Percentiles rank a stretch among this genome's conserved stretches.
Conservation (phyloP, 2,797 vertebrate genomes). For the Pantherophis alleghaniensis region DNA sequence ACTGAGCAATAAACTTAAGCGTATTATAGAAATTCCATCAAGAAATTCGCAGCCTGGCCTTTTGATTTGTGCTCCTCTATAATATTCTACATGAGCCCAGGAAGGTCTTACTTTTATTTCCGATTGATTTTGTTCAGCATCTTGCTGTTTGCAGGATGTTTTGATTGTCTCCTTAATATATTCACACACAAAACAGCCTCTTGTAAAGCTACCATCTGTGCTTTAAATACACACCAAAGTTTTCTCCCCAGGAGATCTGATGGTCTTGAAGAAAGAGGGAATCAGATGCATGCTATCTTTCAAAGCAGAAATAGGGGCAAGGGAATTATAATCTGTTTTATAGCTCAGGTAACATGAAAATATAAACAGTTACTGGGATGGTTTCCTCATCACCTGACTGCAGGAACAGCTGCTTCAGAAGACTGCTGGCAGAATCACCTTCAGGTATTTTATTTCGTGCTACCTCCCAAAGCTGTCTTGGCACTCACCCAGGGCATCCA, state of each 20-base stretch:
- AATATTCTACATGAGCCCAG: neutral
- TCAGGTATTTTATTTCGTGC: neutral
- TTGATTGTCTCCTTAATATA: slow-evolving; percentile 49
- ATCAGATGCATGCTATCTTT: slow-evolving; percentile 40
- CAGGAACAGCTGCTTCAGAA: neutral
- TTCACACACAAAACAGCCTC: slow-evolving; percentile 38
- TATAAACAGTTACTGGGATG: slow-evolving; percentile 9
- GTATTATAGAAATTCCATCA: slow-evolving; percentile 32
- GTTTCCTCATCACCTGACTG: neutral
- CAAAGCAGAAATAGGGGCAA: slow-evolving; percentile 4
- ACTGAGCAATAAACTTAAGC: slow-evolving; percentile 1
- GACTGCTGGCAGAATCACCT: neutral
- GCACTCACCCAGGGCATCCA: neutral
- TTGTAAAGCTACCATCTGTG: slow-evolving; percentile 49
- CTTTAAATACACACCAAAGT: slow-evolving; percentile 43
- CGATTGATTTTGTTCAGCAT: slow-evolving; percentile 42
- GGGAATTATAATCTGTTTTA: neutral
- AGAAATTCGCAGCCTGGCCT: slow-evolving; percentile 7
- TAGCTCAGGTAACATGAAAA: neutral
- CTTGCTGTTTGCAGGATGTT: slow-evolving; percentile 46
- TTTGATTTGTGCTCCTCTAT: slow-evolving; percentile 45
- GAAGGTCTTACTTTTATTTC: slow-evolving; percentile 50
- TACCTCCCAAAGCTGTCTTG: neutral
- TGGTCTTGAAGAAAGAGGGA: slow-evolving; percentile 40
- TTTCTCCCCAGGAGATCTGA: slow-evolving; percentile 39